These are phyloP conservation scores for Leucania comma DNA, from an alignment of 2,888 invertebrate species.

Conservation along the genomic window DNA sequence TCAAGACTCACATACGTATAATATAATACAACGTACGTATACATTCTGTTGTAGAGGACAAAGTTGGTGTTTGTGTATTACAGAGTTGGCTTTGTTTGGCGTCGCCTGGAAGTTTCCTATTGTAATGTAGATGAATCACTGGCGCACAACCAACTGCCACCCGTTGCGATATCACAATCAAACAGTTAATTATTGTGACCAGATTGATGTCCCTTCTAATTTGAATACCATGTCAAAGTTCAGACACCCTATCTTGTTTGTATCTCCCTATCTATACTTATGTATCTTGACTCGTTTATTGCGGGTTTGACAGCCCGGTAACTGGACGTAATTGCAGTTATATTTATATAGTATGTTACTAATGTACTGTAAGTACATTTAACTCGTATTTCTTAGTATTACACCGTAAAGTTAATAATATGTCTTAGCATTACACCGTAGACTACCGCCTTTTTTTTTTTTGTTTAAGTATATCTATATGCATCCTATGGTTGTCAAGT, in stretches of 20 bases:
- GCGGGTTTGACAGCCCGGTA: not conserved
- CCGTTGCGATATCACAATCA: conserved; percentile 52
- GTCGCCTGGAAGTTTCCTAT: conserved; percentile 59
- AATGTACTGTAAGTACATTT: too few species aligned
- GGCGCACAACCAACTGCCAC: conserved; percentile 46
- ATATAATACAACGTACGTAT: conserved; percentile 25
- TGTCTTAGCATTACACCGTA: too few species aligned
- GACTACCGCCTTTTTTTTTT: too few species aligned
- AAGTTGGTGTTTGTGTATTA: conserved; percentile 57
- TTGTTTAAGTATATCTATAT: too few species aligned
- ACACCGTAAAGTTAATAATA: too few species aligned
- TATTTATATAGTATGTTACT: not conserved
- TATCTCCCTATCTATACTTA: not conserved
- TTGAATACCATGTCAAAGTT: conserved; percentile 49
- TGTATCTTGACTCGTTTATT: not conserved
- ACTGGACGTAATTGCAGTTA: not conserved
- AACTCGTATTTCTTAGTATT: too few species aligned
- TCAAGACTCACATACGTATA: conserved; percentile 39
- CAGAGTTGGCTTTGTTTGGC: conserved; percentile 54
- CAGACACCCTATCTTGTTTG: conserved; percentile 19
- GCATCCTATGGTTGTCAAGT: too few species aligned
- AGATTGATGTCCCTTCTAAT: conserved; percentile 43
- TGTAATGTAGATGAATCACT: conserved; percentile 63
- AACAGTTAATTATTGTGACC: conserved; percentile 52
- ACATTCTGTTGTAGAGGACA: conserved; percentile 24